phyloP scores from a whole-genome alignment of 2,888 invertebrate species.

The Melieria picta region DNA sequence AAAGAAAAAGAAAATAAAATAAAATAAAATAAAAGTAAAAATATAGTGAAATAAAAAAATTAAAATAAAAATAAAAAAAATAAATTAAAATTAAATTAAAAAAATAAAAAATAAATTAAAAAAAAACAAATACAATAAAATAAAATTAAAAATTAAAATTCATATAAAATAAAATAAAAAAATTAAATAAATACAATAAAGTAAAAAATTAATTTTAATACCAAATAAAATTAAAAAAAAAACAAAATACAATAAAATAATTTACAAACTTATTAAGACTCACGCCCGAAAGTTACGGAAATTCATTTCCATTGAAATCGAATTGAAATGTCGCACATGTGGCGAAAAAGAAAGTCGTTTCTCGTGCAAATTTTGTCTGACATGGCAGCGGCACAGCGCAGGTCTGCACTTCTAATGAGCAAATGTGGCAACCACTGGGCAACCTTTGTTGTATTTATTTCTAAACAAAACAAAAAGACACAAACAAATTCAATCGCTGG shows the following conservation, averaged over 20 bases:
- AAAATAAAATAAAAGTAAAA: not conserved
- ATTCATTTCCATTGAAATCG: no score
- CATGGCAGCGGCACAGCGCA: no score
- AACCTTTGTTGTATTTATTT: no score
- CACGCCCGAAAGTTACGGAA: no score
- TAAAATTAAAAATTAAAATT: not conserved
- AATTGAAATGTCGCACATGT: no score
- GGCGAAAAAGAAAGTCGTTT: no score
- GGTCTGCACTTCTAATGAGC: no score
- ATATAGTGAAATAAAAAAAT: not conserved
- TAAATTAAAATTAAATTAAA: not conserved
- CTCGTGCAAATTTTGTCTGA: no score
- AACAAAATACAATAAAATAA: not conserved
- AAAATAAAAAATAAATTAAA: not conserved
- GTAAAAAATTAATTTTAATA: not conserved
- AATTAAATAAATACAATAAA: not conserved
- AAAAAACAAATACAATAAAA: not conserved
- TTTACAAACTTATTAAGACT: not conserved
- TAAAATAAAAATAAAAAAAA: not conserved
- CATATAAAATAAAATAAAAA: not conserved
- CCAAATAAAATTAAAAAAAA: not conserved
- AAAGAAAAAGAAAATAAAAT: not conserved
- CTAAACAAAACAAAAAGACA: no score
- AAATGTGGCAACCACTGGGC: no score
- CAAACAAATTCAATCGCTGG: no score